A percentile compares a stretch with the other conserved stretches of the same genome.
Evolutionary conservation across 2,888 invertebrate genomes (phyloP).

Genomic region (Melanophora roralis): DNA sequence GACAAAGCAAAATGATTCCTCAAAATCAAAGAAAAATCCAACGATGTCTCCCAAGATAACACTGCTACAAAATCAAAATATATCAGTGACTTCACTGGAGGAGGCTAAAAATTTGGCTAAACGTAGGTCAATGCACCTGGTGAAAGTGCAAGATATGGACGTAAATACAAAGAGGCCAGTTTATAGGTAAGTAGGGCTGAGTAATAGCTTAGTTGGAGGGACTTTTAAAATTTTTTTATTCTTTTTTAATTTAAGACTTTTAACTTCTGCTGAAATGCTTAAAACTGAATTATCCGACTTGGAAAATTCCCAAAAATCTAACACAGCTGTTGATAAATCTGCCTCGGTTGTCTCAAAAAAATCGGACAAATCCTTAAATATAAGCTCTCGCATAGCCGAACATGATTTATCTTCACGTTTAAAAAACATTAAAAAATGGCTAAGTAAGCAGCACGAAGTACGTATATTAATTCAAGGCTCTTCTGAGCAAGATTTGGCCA

Average conservation of each 20-base stretch:
- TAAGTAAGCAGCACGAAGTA: constrained; percentile 83
- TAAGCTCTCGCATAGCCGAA: constrained; percentile 81
- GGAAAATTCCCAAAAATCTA: not conserved
- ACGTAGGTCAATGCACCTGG: constrained; percentile 83
- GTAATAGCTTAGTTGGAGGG: not conserved
- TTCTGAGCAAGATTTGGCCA: constrained; percentile 63
- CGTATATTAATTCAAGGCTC: constrained; percentile 72
- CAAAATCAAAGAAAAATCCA: constrained; percentile 20
- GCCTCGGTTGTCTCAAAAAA: constrained; percentile 74
- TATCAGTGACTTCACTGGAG: constrained; percentile 81
- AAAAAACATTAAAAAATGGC: constrained; percentile 82
- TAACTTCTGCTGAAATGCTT: constrained; percentile 82
- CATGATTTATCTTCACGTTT: constrained; percentile 83
- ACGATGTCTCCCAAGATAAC: constrained; percentile 79
- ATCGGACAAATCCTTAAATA: constrained; percentile 82
- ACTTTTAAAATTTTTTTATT: not conserved
- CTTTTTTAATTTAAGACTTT: constrained; percentile 78
- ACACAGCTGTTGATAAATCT: not conserved
- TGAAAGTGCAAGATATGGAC: constrained; percentile 83
- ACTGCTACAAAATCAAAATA: constrained; percentile 80
- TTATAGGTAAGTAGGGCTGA: constrained; percentile 79
- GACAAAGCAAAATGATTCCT: not conserved
- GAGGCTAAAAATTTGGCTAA: constrained; percentile 84
- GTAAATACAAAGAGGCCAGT: constrained; percentile 83
- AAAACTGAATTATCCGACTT: constrained; percentile 78